Evolutionary conservation across 2,797 vertebrate genomes (phyloP).

Genomic region (Ptychadena robeensis): DNA sequence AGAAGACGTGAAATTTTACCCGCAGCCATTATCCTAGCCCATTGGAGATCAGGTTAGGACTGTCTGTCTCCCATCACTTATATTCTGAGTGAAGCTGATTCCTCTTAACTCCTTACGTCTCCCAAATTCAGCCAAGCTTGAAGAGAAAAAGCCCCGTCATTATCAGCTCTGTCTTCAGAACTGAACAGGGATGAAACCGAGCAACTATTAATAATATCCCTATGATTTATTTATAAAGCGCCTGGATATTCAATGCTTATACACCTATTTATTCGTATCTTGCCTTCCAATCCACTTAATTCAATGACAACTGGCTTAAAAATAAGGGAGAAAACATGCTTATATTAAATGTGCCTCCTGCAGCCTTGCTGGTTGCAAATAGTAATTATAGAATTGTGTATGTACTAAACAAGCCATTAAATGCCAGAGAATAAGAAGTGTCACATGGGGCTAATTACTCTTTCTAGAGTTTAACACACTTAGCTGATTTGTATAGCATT

Average conservation of each 20-base stretch:
- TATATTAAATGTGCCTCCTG: not conserved
- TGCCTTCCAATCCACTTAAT: conserved; percentile 1
- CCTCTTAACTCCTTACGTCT: conserved; percentile 34
- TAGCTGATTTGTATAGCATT: not conserved
- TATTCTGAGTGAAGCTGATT: conserved; percentile 22
- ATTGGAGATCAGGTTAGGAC: conserved; percentile 46
- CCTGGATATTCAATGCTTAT: not conserved
- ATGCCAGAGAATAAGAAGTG: not conserved
- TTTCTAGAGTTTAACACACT: not conserved
- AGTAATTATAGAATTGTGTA: not conserved
- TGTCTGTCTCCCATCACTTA: conserved; percentile 56
- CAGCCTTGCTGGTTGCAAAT: not conserved
- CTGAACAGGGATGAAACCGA: conserved; percentile 9
- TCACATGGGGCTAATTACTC: not conserved
- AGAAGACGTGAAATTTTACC: conserved; percentile 49
- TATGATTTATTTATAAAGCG: conserved; percentile 38
- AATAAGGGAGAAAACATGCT: not conserved
- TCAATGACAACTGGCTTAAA: not conserved
- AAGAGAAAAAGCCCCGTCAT: conserved; percentile 13
- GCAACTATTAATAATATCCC: conserved; percentile 26
- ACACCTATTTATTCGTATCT: not conserved
- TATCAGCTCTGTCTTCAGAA: conserved; percentile 21
- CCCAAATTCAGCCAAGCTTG: not conserved
- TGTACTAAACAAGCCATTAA: not conserved
- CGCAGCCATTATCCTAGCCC: conserved; percentile 42